These are phyloP conservation scores for Alloplasta piceator DNA, from an alignment of 2,888 invertebrate species.

Conservation along the genomic window DNA sequence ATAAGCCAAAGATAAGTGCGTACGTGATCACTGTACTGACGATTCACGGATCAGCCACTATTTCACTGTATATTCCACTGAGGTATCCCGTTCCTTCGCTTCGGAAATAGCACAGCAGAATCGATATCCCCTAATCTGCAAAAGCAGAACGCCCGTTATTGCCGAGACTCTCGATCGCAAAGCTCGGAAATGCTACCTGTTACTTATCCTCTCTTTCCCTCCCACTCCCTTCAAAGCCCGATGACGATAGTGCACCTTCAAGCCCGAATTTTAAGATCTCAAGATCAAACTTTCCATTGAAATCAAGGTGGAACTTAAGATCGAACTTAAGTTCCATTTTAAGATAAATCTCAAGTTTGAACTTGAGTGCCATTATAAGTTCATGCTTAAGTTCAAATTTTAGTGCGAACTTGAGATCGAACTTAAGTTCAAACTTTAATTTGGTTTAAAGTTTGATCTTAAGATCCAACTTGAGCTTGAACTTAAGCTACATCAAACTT, in stretches of 20 bases:
- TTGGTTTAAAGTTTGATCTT: no score
- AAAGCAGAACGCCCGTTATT: slow-evolving; percentile 16
- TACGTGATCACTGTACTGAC: slow-evolving; percentile 67
- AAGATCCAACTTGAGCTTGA: no score
- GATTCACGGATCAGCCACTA: slow-evolving; percentile 42
- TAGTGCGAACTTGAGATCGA: no score
- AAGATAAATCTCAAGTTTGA: no score
- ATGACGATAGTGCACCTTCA: slow-evolving; percentile 45
- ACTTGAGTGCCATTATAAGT: no score
- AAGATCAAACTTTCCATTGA: no score
- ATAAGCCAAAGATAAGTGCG: slow-evolving; percentile 66
- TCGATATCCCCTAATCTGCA: slow-evolving; percentile 40
- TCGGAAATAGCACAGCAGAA: slow-evolving; percentile 38
- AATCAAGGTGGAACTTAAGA: no score
- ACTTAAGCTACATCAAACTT: no score
- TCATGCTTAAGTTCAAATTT: no score
- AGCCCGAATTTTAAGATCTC: no score
- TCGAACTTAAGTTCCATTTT: no score
- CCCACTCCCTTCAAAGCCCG: slow-evolving; percentile 4
- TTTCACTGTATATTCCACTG: neutral
- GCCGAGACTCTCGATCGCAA: slow-evolving; percentile 26
- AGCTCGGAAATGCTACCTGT: slow-evolving; percentile 55
- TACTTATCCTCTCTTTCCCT: slow-evolving; percentile 21
- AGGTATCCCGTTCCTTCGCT: neutral
- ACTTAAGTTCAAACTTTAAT: no score